Evolutionary conservation across 2,113 vertebrate species (phyloP), one percentile per base, ranked within the genome.

Genomic region (Labrus mixtus): DNA sequence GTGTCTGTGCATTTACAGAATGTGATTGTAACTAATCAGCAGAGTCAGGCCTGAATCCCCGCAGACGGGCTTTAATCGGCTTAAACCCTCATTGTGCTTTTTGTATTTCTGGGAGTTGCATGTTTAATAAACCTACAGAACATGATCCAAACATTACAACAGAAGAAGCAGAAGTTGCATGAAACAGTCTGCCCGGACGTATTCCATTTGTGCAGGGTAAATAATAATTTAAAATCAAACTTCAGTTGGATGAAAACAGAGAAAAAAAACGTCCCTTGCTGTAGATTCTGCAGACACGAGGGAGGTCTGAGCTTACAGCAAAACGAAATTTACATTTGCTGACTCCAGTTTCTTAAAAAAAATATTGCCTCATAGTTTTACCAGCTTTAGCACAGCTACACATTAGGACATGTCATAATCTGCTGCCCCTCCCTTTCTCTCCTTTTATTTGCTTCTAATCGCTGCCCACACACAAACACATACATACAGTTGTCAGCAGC

Each of bases 1-100:
- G 1, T 61, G 55, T 16, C 51, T 59, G 39, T 69, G 29, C 6
- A 65, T 83, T 68, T 81, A 20, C 48, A 59, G 48, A 63, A 66
- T 73, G 17, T 54, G 20, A 45, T 22, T 67, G 23, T 16, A 68
- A 53, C 16, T 25, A 48, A 61, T 48, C 12, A 57, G 7, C 8
- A 41, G 36, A n/a, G 36, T 39, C 48, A 48, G 25, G 72, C 41
- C 37, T 53, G 19, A 63, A 29, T 55, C 8, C 7, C 16, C 51
- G 8, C 68, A 45, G 43, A 15, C 0, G 2, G 16, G 43, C 12
- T 4, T 7, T 12, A 15, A 45, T 12, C 43, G 1, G 11, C 39
- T 41, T 41, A 41, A 9, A 41, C 11, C 2, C 10, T 41, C 16
- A 15, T 15, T 11, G 56, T 20, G 39, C 10, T 3, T 12, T 13